A percentile compares a stretch with the other conserved stretches of the same genome.
Evolutionary conservation across 2,888 invertebrate genomes (phyloP).

Genomic region (Acanthosepion esculentum): DNA sequence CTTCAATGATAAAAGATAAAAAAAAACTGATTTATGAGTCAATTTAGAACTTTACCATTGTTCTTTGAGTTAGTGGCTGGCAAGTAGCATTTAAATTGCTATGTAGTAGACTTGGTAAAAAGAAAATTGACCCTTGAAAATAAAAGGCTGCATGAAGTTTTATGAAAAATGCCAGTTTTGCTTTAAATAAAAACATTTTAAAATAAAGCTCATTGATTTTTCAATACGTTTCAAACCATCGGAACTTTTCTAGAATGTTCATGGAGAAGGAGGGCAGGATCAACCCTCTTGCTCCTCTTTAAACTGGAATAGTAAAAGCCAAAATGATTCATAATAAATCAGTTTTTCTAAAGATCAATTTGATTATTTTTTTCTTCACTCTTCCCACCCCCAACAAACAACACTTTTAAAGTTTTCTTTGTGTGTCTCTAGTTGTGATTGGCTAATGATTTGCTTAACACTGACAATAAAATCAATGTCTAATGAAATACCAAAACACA

Average conservation of each 20-base stretch:
- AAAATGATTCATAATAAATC: neutral
- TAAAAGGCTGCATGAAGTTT: neutral
- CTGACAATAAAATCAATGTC: neutral
- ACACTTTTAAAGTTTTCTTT: neutral
- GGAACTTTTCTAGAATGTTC: neutral
- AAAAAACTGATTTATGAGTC: neutral
- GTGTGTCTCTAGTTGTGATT: neutral
- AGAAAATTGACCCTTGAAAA: neutral
- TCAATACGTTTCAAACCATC: neutral
- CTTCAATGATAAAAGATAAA: neutral
- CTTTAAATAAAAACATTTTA: neutral
- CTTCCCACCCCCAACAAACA: neutral
- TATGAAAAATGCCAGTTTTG: neutral
- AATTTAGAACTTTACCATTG: neutral
- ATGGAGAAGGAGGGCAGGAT: neutral
- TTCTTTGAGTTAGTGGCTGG: neutral
- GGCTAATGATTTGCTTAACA: neutral
- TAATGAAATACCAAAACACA: neutral
- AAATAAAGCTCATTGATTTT: neutral
- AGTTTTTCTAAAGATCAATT: neutral
- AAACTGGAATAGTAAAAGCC: neutral
- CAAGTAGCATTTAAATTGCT: neutral
- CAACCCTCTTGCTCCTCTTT: neutral
- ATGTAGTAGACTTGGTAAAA: neutral
- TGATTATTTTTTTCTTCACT: neutral